Evolutionary conservation across 2,113 vertebrate species (phyloP).

Genomic region (Triplophysa tibetana): DNA sequence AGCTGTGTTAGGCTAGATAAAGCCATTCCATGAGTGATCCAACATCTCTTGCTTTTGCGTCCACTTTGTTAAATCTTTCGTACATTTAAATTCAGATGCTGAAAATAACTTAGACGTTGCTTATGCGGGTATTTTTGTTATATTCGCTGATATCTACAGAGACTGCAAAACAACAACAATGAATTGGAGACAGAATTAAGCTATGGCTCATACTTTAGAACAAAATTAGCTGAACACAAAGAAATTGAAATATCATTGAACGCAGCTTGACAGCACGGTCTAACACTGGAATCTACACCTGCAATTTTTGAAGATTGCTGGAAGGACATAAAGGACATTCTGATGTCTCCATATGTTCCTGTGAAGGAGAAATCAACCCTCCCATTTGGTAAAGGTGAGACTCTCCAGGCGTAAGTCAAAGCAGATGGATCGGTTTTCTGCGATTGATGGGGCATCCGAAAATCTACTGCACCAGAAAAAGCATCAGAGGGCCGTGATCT

Average conservation of each 20-base stretch:
- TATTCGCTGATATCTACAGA: neutral
- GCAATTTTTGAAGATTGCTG: neutral
- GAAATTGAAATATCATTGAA: neutral
- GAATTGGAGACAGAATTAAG: neutral
- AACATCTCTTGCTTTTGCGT: neutral
- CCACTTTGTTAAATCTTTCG: too few species aligned
- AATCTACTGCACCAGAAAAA: constrained; percentile 6
- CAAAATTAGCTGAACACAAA: neutral
- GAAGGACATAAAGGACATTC: neutral
- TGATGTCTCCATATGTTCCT: constrained; percentile 28
- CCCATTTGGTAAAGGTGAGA: constrained; percentile 1
- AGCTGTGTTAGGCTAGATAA: constrained; percentile 6
- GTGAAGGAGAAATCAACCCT: constrained; percentile 27
- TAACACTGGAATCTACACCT: neutral
- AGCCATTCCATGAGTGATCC: neutral
- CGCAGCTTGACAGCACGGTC: neutral
- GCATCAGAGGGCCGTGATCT: neutral
- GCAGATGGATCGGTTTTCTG: constrained; percentile 39
- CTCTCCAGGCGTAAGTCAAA: constrained; percentile 43
- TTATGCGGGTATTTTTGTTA: too few species aligned
- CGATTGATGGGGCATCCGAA: constrained; percentile 20
- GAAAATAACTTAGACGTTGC: too few species aligned
- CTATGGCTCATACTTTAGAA: neutral
- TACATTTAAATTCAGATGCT: too few species aligned
- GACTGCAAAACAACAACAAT: too few species aligned